Evolutionary conservation across 2,888 invertebrate species (phyloP), one percentile per base, ranked within the genome.

Genomic region (Acrobasis repandana): DNA sequence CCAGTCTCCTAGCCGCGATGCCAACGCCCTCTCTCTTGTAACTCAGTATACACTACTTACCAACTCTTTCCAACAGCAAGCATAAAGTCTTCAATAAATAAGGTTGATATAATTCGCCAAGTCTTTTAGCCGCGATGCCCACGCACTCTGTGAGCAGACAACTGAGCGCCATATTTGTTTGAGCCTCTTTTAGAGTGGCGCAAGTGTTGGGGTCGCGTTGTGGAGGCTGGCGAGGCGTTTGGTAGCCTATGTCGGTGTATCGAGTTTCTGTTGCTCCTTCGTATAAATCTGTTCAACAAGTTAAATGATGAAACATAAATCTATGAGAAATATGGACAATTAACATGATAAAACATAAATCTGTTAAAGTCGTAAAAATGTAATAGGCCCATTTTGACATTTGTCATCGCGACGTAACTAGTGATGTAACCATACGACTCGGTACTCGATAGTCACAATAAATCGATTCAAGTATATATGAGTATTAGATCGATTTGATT

Each of bases 61-160:
- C 96, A 61, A 96, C 94, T 84, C 95, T 93, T 77, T 96, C 95
- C 57, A 97, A 81, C 28, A 96, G 83, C 58, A 94, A 83, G 69
- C 96, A 96, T 48, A 97, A 85, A 15, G 94, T 94, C 73, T 93
- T 94, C 61, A 96, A 81, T 64, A 96, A 77, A 75, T 94, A 95
- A 1, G 88, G 88, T 65, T 94, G 92, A 78, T 94, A 96, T 0
- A 89, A 72, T 0, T 80, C 72, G 58, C 86, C 82, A 28, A 96
- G 82, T 14, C 87, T 82, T 6, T 72, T 63, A 0, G 96, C 95
- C 65, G 95, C 90, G 71, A 93, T 82, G 0, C 95, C 96, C 16
- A 96, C 81, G 1, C 96, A 95, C 79, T 96, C 96, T 0, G 95
- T 86, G 64, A 96, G 85, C 8, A 96, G 77, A 73, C 96, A 96